These are phyloP conservation scores for Copidosoma floridanum DNA, from an alignment of 1,140 invertebrate species.

Conservation along the genomic window DNA sequence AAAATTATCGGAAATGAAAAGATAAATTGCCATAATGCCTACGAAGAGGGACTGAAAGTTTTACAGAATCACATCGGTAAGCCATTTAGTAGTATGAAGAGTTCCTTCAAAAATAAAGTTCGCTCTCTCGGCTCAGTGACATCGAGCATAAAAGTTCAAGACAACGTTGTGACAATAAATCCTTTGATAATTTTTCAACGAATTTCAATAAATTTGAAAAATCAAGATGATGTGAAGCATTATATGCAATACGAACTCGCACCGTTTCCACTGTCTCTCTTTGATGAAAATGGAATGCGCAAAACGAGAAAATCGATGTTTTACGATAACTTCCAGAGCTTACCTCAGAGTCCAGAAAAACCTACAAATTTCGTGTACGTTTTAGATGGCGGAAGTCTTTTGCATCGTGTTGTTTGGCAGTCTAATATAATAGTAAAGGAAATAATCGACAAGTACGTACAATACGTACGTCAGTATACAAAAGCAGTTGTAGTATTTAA, in stretches of 20 bases:
- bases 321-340: conserved; percentile 33
- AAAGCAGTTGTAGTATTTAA: too few species aligned
- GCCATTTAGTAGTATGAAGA: neutral
- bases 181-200: conserved; percentile 34
- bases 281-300: conserved; percentile 48
- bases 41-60: neutral
- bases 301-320: conserved; percentile 47
- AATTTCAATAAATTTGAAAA: conserved; percentile 38
- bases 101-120: neutral
- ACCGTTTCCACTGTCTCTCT: conserved; percentile 47
- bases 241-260: conserved; percentile 49
- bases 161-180: neutral
- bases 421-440: neutral
- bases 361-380: too few species aligned
- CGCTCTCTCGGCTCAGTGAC: neutral
- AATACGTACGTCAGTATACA: neutral
- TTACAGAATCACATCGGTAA: neutral
- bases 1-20: neutral
- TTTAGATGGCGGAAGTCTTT: neutral
- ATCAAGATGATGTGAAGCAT: conserved; percentile 41
- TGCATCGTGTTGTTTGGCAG: neutral
- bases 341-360: neutral
- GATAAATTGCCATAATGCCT: neutral
- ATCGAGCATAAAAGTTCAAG: neutral
- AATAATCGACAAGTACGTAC: neutral